Evolutionary conservation across 1,140 invertebrate genomes (phyloP).

Genomic region (Pantala flavescens): DNA sequence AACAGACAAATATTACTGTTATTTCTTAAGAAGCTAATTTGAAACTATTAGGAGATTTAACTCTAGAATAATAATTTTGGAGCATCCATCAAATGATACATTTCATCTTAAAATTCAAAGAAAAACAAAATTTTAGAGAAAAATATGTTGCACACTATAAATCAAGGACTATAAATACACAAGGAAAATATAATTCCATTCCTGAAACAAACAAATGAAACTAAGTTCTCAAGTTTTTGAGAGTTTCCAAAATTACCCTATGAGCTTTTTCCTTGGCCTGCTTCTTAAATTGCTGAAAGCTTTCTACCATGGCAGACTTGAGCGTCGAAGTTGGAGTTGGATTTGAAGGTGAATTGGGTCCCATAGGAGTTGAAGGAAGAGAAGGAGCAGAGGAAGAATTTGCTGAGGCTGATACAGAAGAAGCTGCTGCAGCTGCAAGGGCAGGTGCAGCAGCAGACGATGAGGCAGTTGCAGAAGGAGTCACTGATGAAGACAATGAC

Average conservation of each 20-base stretch:
- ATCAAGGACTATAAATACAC: too few relatives aligned
- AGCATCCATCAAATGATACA: not conserved
- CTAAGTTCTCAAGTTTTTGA: too few relatives aligned
- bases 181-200: too few relatives aligned
- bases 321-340: slow-evolving; percentile 21
- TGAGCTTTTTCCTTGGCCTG: slow-evolving; percentile 91
- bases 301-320: slow-evolving; percentile 29
- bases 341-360: not conserved
- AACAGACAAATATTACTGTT: too few relatives aligned
- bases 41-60: too few relatives aligned
- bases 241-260: slow-evolving; percentile 40
- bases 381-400: slow-evolving; percentile 38
- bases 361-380: not conserved
- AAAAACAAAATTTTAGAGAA: not conserved
- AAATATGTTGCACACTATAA: too few relatives aligned
- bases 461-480: not conserved
- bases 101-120: not conserved
- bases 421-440: not conserved
- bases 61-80: too few relatives aligned
- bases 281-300: slow-evolving; percentile 80
- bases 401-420: slow-evolving; percentile 40
- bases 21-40: too few relatives aligned
- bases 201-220: too few relatives aligned
- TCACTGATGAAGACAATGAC: not conserved
- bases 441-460: not conserved